Evolutionary conservation across 2,888 invertebrate species (phyloP).

Genomic region (Lagria hirta): DNA sequence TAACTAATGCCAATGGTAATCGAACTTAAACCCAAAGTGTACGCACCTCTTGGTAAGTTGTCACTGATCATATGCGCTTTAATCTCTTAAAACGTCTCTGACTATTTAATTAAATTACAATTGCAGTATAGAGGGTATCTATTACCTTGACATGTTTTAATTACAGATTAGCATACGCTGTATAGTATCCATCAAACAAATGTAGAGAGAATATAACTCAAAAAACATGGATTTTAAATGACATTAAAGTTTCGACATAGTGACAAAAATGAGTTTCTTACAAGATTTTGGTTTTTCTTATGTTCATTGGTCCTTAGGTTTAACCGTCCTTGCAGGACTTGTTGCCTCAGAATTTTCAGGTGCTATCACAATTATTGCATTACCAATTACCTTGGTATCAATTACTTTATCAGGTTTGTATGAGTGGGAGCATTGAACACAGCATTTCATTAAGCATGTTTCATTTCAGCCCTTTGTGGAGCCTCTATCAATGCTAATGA

Average conservation of each 20-base stretch:
- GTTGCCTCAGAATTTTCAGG: slow-evolving; percentile 62
- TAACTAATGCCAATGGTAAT: slow-evolving; percentile 8
- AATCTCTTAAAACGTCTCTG: slow-evolving; percentile 6
- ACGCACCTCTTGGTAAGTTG: slow-evolving; percentile 11
- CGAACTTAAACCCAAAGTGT: slow-evolving; percentile 1
- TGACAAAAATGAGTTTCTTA: slow-evolving; percentile 34
- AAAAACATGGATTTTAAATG: slow-evolving; percentile 16
- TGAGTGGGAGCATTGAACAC: too few relatives aligned
- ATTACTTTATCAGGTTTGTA: slow-evolving; percentile 57
- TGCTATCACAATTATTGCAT: slow-evolving; percentile 60
- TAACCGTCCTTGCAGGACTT: slow-evolving; percentile 60
- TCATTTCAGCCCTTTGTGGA: slow-evolving; percentile 42
- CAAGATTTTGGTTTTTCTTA: slow-evolving; percentile 49
- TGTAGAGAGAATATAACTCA: slow-evolving; percentile 4
- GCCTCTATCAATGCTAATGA: slow-evolving; percentile 33
- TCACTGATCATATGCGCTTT: slow-evolving; percentile 6
- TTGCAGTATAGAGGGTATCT: slow-evolving; percentile 1
- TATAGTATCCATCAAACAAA: slow-evolving; percentile 5
- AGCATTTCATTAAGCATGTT: too few relatives aligned
- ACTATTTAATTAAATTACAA: slow-evolving; percentile 18
- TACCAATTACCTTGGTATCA: slow-evolving; percentile 57
- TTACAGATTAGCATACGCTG: slow-evolving; percentile 12
- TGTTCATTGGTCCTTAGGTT: slow-evolving; percentile 61
- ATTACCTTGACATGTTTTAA: slow-evolving; percentile 17
- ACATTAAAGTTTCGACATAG: slow-evolving; percentile 2